Evolutionary conservation across 2,797 vertebrate genomes (phyloP), one percentile per base, ranked within the genome.

Genomic region (Oryzias sinensis): DNA sequence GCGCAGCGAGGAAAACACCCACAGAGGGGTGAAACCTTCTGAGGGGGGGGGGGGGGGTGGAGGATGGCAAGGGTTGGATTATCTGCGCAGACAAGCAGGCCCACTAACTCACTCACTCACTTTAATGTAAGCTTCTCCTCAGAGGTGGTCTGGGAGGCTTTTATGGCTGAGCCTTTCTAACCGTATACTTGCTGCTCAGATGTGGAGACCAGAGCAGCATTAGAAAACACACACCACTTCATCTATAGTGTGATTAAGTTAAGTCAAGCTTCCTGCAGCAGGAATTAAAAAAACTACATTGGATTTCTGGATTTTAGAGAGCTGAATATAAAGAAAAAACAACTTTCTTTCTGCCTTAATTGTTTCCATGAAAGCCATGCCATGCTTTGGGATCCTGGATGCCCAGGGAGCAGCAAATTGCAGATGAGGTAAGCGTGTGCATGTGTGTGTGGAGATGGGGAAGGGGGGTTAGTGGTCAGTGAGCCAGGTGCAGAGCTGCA

Each of bases 121-220:
- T 61, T 44, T 61, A 49, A 64, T 68, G 65, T 64, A 56, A 87
- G 86, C 87, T 88, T 88, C 88, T 90, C 85, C 75, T 72, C 85
- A 68, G 68, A 80, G 88, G 89, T 89, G 88, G 90, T 90, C 89
- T 78, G 71, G 74, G 62, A 61, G 65, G 56, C 42, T 82, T 90
- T 90, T 88, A 90, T 76, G 79, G 84, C 65, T 6, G 29, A 62
- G 62, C 49, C 62, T 76, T 82, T 88, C 89, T 82, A 77, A 75
- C 84, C 78, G 69, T 82, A 22, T 22, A 82, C 80, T 81, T 84
- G 84, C 81, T 82, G 87, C 75, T 87, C 59, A 66, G 73, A 82
- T 63, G 43, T 22, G 44, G 74, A 77, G 60, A 76, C 70, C 73
- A 79, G 68, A 83, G 60, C 59, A 29, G 45, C 27, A 15, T 17